Base-by-base conservation (phyloP, 2,888 invertebrate genomes). In the Barypeithes pellucidus region DNA sequence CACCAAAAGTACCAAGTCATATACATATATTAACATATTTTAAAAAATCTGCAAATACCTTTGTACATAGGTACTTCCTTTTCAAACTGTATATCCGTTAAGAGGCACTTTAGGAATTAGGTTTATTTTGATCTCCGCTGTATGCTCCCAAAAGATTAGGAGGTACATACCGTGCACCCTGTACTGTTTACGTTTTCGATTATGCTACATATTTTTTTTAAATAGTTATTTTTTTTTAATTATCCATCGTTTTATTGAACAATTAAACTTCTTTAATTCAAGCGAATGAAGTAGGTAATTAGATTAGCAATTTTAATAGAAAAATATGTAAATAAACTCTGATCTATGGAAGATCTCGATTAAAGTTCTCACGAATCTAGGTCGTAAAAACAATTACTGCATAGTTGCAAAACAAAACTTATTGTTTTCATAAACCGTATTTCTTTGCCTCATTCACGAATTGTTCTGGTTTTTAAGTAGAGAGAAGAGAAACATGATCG, bases 281-380 rank as follows among this genome's bases (percentile, higher is more conserved):
- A 68, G 12, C 9, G 16, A 45, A 59, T 50, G 50, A 59, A 18
- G 43, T n/a, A 12, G 4, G 33, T 41, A 60, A 41, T 41, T 39
- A 60, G 18, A 59, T 45, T 29, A 14, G 22, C 24, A 16, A 61
- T 16, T 29, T 45, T 61, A 61, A 24, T 61, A 18, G 14, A n/a
- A 63, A 66, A 59, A 71, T 11, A 33, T 33, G 22, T 22, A 33
- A 33, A 33, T 33, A 54, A 71, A 60, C 24, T 29, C 52, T 33
- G 63, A 72, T 67, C 72, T 67, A 68, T 68, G 73, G 43, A 65
- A 73, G 63, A 47, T 36, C 41, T 36, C 22, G 68, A 54, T 66
- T 52, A 36, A 29, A 52, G 65, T 73, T 73, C 73, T 69, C 73
- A 73, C 68, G 68, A 73, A 73, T 65, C 68, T 73, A 59, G 68